Conservation (phyloP, 1,140 invertebrate genomes). For the Drosophila lowei region DNA sequence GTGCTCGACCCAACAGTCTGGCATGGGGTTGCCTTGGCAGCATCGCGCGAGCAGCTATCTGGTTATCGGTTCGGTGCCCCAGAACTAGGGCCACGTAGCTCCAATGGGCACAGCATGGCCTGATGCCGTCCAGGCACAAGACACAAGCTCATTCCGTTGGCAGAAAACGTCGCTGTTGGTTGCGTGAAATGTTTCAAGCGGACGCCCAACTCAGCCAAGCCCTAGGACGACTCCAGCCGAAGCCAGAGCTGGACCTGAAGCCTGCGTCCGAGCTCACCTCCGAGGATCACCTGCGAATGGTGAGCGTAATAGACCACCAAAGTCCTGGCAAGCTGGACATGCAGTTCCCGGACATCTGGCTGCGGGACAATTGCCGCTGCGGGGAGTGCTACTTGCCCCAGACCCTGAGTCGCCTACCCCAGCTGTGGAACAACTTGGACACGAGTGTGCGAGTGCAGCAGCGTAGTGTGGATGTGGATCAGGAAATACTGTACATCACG, state of each 20-base stretch:
- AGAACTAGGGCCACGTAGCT: background rate
- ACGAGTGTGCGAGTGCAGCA: slow-evolving; percentile 51
- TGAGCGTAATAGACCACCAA: slow-evolving; percentile 19
- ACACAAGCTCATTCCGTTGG: slow-evolving; percentile 36
- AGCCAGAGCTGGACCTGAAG: background rate
- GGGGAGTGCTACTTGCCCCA: slow-evolving; percentile 85
- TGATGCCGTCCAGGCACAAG: slow-evolving; percentile 8
- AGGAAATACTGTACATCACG: slow-evolving; percentile 50
- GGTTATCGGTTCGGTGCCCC: slow-evolving; percentile 22
- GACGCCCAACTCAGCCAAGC: slow-evolving; percentile 8
- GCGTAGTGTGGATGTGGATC: slow-evolving; percentile 35
- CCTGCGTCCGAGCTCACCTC: background rate
- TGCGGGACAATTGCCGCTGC: slow-evolving; percentile 89
- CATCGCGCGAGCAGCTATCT: slow-evolving; percentile 34
- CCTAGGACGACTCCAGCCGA: background rate
- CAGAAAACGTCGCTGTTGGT: slow-evolving; percentile 38
- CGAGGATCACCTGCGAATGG: slow-evolving; percentile 28
- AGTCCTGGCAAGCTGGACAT: slow-evolving; percentile 54
- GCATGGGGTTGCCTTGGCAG: background rate
- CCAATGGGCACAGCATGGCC: slow-evolving; percentile 13
- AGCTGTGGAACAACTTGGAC: slow-evolving; percentile 65
- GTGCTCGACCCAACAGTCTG: slow-evolving; percentile 20
- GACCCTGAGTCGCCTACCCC: slow-evolving; percentile 85
- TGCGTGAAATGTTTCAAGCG: slow-evolving; percentile 44
- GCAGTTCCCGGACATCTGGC: slow-evolving; percentile 86